These are phyloP conservation scores for Ormyrus nitidulus DNA, from an alignment of 2,888 invertebrate genomes.

Conservation along the genomic window DNA sequence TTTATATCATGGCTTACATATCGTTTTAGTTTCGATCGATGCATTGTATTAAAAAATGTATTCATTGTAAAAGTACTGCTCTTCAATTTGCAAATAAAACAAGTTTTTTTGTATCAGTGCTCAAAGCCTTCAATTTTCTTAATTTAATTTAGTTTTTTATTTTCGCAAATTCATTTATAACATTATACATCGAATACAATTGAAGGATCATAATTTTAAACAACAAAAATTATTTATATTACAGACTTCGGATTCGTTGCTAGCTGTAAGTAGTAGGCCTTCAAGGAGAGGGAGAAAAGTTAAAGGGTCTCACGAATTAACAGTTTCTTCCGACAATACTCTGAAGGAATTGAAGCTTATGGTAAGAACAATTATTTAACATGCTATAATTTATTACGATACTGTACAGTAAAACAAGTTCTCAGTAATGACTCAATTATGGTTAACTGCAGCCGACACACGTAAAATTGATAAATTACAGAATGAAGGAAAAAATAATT, in stretches of 20 bases:
- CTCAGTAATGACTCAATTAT: neutral
- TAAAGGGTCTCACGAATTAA: slow-evolving; percentile 57
- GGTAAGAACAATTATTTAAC: slow-evolving; percentile 38
- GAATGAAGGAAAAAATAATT: no score
- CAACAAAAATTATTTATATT: neutral
- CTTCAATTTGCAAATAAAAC: no score
- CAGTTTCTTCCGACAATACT: slow-evolving; percentile 54
- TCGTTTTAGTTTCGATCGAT: no score
- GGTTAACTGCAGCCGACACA: neutral
- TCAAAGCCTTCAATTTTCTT: neutral
- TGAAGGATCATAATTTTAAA: no score
- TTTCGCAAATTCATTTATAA: no score
- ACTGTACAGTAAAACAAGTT: neutral
- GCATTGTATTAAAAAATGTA: no score
- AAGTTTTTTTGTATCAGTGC: no score
- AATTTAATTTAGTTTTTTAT: neutral
- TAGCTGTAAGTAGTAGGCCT: slow-evolving; percentile 32
- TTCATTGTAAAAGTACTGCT: no score
- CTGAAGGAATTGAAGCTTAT: slow-evolving; percentile 56
- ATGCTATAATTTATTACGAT: neutral
- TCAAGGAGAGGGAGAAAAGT: slow-evolving; percentile 55
- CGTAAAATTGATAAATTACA: no score
- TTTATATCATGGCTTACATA: no score
- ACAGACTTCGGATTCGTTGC: slow-evolving; percentile 18
- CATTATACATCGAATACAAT: no score